These are phyloP conservation scores for Heteractis magnifica DNA, from an alignment of 92 coral and sea anemone species.

Conservation along the genomic window DNA sequence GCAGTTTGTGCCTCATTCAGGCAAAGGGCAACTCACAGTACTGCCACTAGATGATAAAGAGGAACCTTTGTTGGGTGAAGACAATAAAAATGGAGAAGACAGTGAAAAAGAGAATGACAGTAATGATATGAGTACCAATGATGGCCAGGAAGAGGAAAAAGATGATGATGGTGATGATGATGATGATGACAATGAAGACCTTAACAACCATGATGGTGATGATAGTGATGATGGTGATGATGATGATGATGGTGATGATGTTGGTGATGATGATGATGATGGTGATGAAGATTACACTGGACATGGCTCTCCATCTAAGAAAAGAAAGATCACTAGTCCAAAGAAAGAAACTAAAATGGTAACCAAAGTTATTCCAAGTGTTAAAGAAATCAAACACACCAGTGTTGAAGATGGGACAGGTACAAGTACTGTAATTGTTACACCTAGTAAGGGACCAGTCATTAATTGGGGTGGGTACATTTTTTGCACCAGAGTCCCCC, in stretches of 20 bases:
- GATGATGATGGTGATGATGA: slow-evolving; percentile 9
- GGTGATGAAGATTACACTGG: not conserved
- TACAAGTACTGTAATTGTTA: not conserved
- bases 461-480: not conserved
- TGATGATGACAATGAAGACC: slow-evolving; percentile 18
- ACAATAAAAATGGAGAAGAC: not conserved
- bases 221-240: not conserved
- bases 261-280: slow-evolving; percentile 1
- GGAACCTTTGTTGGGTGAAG: not conserved
- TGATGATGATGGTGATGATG: not conserved
- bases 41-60: slow-evolving; percentile 39
- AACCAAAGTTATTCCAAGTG: not conserved
- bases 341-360: not conserved
- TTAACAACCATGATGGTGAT: not conserved
- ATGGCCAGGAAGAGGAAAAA: not conserved
- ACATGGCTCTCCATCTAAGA: not conserved
- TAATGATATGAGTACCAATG: slow-evolving; percentile 23
- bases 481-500: too few relatives aligned
- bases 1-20: slow-evolving; percentile 47
- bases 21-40: slow-evolving; percentile 42
- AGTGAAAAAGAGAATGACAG: slow-evolving; percentile 14
- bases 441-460: not conserved
- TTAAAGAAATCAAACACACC: not conserved
- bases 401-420: slow-evolving; percentile 18
- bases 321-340: not conserved